Evolutionary conservation across 2,797 vertebrate species (phyloP).

Genomic region (Chelon labrosus): DNA sequence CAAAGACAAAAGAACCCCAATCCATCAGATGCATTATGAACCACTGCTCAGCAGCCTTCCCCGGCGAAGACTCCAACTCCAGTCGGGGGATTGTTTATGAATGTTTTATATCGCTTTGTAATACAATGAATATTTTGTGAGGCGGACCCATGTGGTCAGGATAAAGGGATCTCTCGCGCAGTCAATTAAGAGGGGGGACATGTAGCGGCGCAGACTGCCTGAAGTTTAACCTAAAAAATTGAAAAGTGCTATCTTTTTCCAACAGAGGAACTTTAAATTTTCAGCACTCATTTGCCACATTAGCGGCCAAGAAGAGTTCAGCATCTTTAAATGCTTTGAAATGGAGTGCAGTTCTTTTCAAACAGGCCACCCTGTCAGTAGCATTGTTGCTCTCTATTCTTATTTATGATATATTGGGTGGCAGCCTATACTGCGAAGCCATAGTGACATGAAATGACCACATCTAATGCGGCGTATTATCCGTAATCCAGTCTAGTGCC

Average conservation of each 20-base stretch:
- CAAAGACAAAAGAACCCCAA: conserved; percentile 74
- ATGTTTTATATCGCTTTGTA: conserved; percentile 74
- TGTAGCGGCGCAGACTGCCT: conserved; percentile 12
- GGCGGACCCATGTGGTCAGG: conserved; percentile 25
- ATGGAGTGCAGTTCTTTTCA: conserved; percentile 2
- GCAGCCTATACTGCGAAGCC: conserved; percentile 1
- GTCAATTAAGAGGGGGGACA: conserved; percentile 36
- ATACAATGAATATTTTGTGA: conserved; percentile 64
- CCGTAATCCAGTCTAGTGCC: conserved; percentile 46
- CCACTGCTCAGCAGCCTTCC: conserved; percentile 33
- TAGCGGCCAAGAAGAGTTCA: not conserved
- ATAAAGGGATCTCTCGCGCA: conserved; percentile 23
- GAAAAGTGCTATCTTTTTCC: conserved; percentile 15
- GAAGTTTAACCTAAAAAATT: conserved; percentile 28
- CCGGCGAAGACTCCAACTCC: conserved; percentile 46
- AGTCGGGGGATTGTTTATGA: conserved; percentile 67
- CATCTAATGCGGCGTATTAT: conserved; percentile 39
- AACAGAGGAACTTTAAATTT: conserved; percentile 11
- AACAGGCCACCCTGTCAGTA: conserved; percentile 29
- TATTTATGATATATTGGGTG: conserved; percentile 37
- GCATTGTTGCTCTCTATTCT: conserved; percentile 33
- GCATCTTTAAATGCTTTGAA: conserved; percentile 21
- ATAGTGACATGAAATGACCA: conserved; percentile 34
- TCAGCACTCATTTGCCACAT: conserved; percentile 10
- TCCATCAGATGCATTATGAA: conserved; percentile 70